These are phyloP conservation scores for Aramus guarauna DNA, from an alignment of 2,113 vertebrate species.

Conservation along the genomic window DNA sequence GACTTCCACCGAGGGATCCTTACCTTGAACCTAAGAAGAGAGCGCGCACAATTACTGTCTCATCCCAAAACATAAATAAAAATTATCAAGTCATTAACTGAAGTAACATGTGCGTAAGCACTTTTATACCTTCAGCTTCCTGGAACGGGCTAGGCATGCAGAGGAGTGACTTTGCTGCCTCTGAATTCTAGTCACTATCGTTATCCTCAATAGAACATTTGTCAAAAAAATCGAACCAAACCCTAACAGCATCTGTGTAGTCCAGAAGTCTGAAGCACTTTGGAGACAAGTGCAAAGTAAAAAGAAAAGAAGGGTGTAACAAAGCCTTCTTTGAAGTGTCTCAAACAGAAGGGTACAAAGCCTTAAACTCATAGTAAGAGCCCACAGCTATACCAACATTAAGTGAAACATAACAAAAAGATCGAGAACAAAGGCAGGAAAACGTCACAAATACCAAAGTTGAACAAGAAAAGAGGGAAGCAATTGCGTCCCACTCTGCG, in stretches of 20 bases:
- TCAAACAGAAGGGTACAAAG: neutral
- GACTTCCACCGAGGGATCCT: constrained; percentile 96
- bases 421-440: neutral
- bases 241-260: neutral
- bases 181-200: neutral
- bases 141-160: neutral
- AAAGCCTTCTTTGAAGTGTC: neutral
- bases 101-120: neutral
- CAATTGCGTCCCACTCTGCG: neutral
- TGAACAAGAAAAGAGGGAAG: neutral
- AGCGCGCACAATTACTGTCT: neutral
- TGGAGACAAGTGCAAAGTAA: neutral
- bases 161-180: neutral
- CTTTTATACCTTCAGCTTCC: neutral
- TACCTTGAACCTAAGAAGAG: constrained; percentile 89
- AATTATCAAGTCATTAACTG: neutral
- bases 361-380: neutral
- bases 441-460: rapidly evolving
- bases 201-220: neutral
- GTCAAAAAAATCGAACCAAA: neutral
- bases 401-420: neutral
- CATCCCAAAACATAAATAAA: neutral
- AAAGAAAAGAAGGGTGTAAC: neutral
- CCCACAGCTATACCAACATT: neutral
- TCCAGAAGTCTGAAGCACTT: neutral